A percentile compares a stretch with the other conserved stretches of the same genome.
phyloP scores from a whole-genome alignment of 2,113 vertebrate genomes.

The Coregonus clupeaformis region DNA sequence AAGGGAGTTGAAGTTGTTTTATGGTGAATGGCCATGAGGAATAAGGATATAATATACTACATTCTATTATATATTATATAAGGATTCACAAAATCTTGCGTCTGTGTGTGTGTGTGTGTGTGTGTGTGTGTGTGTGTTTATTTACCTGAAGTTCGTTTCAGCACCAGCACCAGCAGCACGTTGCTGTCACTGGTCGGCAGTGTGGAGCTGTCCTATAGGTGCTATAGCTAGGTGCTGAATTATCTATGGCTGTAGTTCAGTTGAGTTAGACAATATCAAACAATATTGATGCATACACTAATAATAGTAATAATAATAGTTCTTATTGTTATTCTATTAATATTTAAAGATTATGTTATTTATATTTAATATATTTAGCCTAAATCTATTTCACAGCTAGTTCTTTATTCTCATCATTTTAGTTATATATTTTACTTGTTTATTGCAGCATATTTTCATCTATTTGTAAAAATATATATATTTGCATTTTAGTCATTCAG shows the following conservation, averaged over 20 bases:
- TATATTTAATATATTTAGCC: not conserved
- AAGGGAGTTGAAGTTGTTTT: no score
- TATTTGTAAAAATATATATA: no score
- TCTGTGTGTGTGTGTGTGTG: no score
- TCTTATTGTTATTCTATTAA: not conserved
- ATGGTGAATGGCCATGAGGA: no score
- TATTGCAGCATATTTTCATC: no score
- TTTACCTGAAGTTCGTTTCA: slow-evolving; percentile 8
- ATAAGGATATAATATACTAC: not conserved
- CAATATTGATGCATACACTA: no score
- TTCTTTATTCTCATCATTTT: not conserved
- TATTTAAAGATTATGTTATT: not conserved
- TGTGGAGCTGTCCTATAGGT: slow-evolving; percentile 43
- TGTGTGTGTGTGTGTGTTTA: no score
- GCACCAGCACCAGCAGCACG: slow-evolving; percentile 12
- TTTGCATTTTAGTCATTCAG: no score
- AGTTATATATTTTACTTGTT: no score
- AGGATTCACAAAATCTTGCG: not conserved
- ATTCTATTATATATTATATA: not conserved
- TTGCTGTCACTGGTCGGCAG: not conserved
- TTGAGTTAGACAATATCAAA: no score
- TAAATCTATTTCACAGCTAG: not conserved
- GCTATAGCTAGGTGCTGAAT: slow-evolving; percentile 25
- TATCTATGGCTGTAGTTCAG: not conserved
- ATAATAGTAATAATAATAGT: not conserved